phyloP scores from a whole-genome alignment of 2,797 vertebrate genomes.

The Sebastes dallii region DNA sequence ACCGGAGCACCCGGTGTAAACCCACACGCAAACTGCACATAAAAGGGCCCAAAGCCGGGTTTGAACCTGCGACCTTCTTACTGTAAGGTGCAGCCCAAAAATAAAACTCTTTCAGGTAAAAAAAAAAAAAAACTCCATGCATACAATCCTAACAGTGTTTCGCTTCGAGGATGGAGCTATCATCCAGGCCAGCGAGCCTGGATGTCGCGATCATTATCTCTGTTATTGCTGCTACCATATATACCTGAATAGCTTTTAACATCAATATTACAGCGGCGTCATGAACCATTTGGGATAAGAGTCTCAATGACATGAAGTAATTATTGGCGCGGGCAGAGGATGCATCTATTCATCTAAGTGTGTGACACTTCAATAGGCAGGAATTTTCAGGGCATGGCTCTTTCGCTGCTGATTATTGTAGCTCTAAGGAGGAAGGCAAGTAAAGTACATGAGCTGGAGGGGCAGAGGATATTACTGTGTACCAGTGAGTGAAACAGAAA shows the following conservation, averaged over 20 bases:
- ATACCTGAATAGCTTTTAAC: slow-evolving; percentile 41
- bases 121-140: not conserved
- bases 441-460: slow-evolving; percentile 26
- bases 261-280: slow-evolving; percentile 38
- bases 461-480: slow-evolving; percentile 29
- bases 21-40: too few species aligned
- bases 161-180: not conserved
- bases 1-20: too few species aligned
- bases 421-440: not conserved
- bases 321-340: slow-evolving; percentile 51
- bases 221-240: slow-evolving; percentile 38
- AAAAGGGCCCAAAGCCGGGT: too few species aligned
- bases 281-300: slow-evolving; percentile 55
- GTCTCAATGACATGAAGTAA: slow-evolving; percentile 63
- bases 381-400: slow-evolving; percentile 16
- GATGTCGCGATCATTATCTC: slow-evolving; percentile 33
- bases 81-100: not conserved
- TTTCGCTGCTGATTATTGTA: slow-evolving; percentile 30
- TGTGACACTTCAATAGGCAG: slow-evolving; percentile 40
- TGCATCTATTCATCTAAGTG: slow-evolving; percentile 42
- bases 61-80: too few species aligned
- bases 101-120: not conserved
- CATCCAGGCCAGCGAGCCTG: slow-evolving; percentile 4
- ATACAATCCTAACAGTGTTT: not conserved
- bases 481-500: not conserved